phyloP scores from a whole-genome alignment of 2,113 vertebrate species.

The Pseudolaguvia tuberculata region DNA sequence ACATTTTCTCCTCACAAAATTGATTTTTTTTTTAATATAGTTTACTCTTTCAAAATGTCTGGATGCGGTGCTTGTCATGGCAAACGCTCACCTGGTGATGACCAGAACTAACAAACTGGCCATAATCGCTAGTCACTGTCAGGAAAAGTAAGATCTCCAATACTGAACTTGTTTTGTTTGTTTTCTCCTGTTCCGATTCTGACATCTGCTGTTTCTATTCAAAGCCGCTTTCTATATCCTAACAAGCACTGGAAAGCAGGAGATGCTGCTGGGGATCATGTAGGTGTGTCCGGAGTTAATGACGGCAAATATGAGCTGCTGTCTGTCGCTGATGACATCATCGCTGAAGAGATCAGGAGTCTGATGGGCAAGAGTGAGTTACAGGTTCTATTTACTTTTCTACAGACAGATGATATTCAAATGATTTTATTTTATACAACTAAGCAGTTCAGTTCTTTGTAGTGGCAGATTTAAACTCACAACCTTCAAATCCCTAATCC shows the following conservation, averaged over 20 bases:
- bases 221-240: constrained; percentile 88
- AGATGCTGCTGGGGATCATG: constrained; percentile 73
- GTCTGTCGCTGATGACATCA: constrained; percentile 80
- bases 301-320: constrained; percentile 94
- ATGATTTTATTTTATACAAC: too few relatives aligned
- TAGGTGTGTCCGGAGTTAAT: constrained; percentile 67
- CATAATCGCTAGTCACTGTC: constrained; percentile 88
- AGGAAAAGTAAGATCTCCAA: constrained; percentile 77
- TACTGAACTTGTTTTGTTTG: background rate
- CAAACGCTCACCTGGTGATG: constrained; percentile 89
- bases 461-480: too few relatives aligned
- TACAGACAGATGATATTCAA: too few relatives aligned
- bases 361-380: constrained; percentile 83
- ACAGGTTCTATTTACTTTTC: constrained; percentile 18
- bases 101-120: constrained; percentile 83
- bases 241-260: constrained; percentile 72
- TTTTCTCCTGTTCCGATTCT: background rate
- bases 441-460: too few relatives aligned
- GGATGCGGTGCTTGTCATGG: constrained; percentile 88
- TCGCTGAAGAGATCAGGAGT: constrained; percentile 84
- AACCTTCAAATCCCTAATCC: too few relatives aligned
- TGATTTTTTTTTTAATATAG: constrained; percentile 60
- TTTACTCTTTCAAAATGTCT: constrained; percentile 90
- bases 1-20: background rate
- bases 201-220: background rate